Evolutionary conservation across 2,797 vertebrate genomes (phyloP).

Genomic region (Hemibagrus guttatus): DNA sequence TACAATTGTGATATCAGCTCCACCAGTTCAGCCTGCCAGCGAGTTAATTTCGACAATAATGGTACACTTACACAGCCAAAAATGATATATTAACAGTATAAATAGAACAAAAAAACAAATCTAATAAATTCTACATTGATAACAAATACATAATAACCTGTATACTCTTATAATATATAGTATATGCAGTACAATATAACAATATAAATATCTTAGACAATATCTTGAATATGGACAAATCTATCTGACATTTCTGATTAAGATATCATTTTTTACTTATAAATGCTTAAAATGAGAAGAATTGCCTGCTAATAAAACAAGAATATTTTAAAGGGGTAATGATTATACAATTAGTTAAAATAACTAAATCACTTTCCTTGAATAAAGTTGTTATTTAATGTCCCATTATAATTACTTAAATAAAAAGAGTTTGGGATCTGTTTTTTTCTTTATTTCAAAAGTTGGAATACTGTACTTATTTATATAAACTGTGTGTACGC

Average conservation of each 20-base stretch:
- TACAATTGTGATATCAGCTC: constrained; percentile 85
- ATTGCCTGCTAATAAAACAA: not conserved
- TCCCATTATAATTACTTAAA: not conserved
- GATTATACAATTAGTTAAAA: not conserved
- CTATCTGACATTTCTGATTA: not conserved
- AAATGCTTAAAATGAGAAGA: not conserved
- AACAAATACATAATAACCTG: too few species aligned
- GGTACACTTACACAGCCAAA: constrained; percentile 71
- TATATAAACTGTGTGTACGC: not conserved
- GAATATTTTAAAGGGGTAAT: not conserved
- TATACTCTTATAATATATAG: too few species aligned
- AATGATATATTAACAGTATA: not conserved
- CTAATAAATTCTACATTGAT: too few species aligned
- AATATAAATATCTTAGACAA: too few species aligned
- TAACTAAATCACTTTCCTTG: not conserved
- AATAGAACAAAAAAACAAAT: too few species aligned
- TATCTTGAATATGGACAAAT: not conserved
- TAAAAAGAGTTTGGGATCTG: not conserved
- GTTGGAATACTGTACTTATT: not conserved
- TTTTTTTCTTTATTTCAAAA: not conserved
- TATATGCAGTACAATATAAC: too few species aligned
- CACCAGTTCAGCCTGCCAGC: constrained; percentile 65
- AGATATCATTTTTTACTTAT: too few species aligned
- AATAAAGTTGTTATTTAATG: not conserved
- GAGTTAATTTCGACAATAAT: constrained; percentile 84